Evolutionary conservation across 2,888 invertebrate genomes (phyloP).

Genomic region (Megastigmus dorsalis): DNA sequence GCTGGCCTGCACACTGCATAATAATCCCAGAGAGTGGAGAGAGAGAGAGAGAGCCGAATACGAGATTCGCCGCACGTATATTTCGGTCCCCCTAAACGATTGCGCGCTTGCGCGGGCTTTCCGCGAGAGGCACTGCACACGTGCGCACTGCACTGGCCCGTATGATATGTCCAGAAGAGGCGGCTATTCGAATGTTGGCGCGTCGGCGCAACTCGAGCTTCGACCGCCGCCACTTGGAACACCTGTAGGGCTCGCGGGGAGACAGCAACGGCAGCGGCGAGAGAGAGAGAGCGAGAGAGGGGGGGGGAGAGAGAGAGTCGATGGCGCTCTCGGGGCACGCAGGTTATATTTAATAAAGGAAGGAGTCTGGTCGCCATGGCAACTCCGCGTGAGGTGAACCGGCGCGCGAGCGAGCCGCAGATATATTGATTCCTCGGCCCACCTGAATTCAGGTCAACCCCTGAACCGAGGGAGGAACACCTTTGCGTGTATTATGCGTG

Average conservation of each 20-base stretch:
- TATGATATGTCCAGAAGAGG: no score
- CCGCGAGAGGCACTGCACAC: no score
- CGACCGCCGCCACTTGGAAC: background rate
- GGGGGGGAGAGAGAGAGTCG: background rate
- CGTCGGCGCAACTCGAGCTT: background rate
- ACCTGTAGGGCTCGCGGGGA: background rate
- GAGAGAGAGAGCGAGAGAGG: background rate
- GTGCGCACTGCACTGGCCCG: no score
- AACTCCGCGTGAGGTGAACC: conserved; percentile 72
- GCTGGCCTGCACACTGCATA: no score
- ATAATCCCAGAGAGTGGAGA: no score
- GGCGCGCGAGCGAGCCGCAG: conserved; percentile 65
- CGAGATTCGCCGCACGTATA: no score
- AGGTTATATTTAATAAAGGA: conserved; percentile 72
- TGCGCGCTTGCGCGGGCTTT: no score
- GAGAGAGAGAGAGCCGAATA: no score
- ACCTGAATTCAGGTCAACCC: conserved; percentile 74
- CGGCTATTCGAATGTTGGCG: background rate
- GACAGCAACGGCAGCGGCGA: background rate
- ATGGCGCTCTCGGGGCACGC: conserved; percentile 42
- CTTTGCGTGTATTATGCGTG: conserved; percentile 67
- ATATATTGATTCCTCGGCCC: conserved; percentile 73
- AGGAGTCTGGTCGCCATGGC: conserved; percentile 72
- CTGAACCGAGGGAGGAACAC: conserved; percentile 73
- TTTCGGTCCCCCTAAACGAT: no score